Base-by-base conservation (phyloP, 2,888 invertebrate genomes). In the Polymixis lichenea region DNA sequence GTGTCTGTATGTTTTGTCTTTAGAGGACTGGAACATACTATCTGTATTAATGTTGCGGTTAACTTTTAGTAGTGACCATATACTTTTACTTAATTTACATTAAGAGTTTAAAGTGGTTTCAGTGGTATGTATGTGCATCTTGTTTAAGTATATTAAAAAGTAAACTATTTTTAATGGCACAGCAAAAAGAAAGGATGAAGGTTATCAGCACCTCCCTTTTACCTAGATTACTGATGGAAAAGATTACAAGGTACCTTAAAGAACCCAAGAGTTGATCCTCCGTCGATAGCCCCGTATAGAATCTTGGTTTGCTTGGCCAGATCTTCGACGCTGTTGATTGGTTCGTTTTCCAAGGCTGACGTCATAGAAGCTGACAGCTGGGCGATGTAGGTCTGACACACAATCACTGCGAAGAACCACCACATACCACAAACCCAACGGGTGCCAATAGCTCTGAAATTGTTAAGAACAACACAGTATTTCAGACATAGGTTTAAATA, bases 341-440 rank as follows among this genome's bases (percentile, higher is more conserved):
- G 98, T 58, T 98, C 98, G 75, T 98, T 98, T 97, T 98, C 98
- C 72, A 98, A 96, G 22, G 98, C 98, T 84, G 98, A 98, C 2
- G 99, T 99, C 87, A 99, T 97, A 88, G 99, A 99, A 2, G 99
- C 99, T 2, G 99, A 99, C 90, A 99, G 97, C 94, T 99, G 99
- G 77, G 99, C 99, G 13, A 99, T 99, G 94, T 99, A 99, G 15
- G 99, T 99, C 76, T 99, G 98, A 82, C 98, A 98, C 96, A 99
- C 98, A 91, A 99, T 99, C 77, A 99, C 97, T 0, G 98, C 98
- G 93, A 99, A 99, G 94, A 99, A 99, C 99, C 99, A 99, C 99
- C 98, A 98, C 97, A 98, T 98, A 3, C 98, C 98, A 22, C 98
- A 98, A 0, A 99, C 98, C 96, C 99, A 98, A 60, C 99, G 97